Percentiles rank a stretch among this genome's conserved stretches.
Conservation (phyloP, 2,113 vertebrate species). For the Psettodes erumei region DNA sequence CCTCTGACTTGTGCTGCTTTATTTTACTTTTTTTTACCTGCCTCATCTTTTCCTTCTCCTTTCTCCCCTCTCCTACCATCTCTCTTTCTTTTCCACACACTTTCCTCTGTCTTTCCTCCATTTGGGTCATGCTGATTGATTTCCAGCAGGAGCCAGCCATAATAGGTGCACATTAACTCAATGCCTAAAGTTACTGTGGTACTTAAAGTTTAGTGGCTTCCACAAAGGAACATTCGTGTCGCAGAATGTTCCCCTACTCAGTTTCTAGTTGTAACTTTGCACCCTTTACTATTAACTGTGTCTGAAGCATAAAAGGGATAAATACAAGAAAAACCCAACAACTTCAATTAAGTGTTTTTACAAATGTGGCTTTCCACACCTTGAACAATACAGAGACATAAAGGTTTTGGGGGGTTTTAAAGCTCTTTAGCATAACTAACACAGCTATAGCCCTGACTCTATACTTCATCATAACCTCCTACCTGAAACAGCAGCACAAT, state of each 20-base stretch:
- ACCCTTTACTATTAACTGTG: conserved; percentile 11
- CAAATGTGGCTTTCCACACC: not conserved
- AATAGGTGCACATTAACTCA: conserved; percentile 49
- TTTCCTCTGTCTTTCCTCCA: not conserved
- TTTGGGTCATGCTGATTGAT: conserved; percentile 43
- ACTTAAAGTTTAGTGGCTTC: conserved; percentile 47
- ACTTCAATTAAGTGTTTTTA: not conserved
- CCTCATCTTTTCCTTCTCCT: not conserved
- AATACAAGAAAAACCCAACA: not conserved
- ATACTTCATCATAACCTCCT: not conserved
- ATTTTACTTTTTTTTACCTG: not conserved
- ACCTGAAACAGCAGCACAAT: conserved; percentile 1
- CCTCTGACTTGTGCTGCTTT: not conserved
- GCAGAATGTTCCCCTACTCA: conserved; percentile 25
- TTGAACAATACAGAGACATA: not conserved
- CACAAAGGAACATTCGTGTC: conserved; percentile 42
- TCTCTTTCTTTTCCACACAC: not conserved
- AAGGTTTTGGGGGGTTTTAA: not conserved
- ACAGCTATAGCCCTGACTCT: not conserved
- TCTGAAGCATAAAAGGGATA: not conserved
- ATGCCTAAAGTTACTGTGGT: conserved; percentile 32
- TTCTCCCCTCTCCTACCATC: not conserved
- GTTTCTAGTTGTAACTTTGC: conserved; percentile 35
- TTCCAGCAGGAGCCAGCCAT: conserved; percentile 33
- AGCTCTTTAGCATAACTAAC: not conserved